Evolutionary conservation across 2,113 vertebrate genomes (phyloP).

Genomic region (Oceanodroma tethys): DNA sequence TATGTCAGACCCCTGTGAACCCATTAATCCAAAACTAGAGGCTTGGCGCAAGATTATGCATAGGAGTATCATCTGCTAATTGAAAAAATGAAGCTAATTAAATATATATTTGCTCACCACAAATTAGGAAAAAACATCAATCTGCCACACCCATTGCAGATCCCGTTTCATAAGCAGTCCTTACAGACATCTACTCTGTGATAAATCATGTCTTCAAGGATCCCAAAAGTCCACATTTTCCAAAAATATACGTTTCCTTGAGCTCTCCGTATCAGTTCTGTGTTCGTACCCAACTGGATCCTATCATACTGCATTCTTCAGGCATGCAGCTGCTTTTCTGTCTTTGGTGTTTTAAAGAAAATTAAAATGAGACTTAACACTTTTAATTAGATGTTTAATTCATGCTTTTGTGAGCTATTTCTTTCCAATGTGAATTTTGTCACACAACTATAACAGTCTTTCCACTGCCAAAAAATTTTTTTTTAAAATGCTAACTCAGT

Average conservation of each 20-base stretch:
- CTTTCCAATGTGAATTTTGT: conserved; percentile 59
- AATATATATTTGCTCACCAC: background rate
- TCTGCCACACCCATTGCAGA: background rate
- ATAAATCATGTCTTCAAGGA: background rate
- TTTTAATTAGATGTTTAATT: conserved; percentile 71
- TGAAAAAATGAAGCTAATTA: background rate
- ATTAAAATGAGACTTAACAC: conserved; percentile 58
- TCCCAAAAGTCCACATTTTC: background rate
- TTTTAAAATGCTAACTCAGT: conserved; percentile 11
- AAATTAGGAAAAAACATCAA: background rate
- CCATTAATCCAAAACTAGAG: background rate
- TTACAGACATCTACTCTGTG: background rate
- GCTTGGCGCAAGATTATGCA: background rate
- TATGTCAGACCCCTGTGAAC: background rate
- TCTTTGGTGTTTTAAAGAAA: conserved; percentile 47
- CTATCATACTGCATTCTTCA: background rate
- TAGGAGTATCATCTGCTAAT: background rate
- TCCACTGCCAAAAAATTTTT: background rate
- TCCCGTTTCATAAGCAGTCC: background rate
- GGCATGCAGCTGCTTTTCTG: conserved; percentile 28
- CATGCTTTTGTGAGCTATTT: conserved; percentile 58
- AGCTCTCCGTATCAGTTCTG: background rate
- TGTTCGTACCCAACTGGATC: background rate
- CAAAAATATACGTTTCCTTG: background rate
- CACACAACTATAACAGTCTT: conserved; percentile 47